Evolutionary conservation across 2,113 vertebrate species (phyloP).

Genomic region (Telmatochromis sp.): DNA sequence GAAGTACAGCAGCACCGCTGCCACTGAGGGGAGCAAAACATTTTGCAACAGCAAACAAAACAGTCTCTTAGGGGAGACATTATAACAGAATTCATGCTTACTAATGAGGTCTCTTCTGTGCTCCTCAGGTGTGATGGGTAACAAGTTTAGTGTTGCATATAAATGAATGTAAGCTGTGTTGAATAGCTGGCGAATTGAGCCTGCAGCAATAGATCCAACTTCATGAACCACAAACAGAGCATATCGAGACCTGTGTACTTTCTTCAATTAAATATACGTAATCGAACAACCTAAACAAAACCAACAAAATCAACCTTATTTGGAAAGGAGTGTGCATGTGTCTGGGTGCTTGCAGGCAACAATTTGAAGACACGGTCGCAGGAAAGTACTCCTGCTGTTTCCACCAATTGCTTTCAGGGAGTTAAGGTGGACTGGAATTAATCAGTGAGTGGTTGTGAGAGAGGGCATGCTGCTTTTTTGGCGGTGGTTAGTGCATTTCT

Average conservation of each 20-base stretch:
- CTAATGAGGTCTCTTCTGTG: slow-evolving; percentile 28
- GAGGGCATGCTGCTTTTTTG: neutral
- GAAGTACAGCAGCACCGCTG: slow-evolving; percentile 79
- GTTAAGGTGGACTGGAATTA: neutral
- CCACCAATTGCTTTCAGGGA: neutral
- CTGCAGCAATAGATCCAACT: neutral
- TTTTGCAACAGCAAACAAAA: slow-evolving; percentile 31
- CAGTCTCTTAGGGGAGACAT: slow-evolving; percentile 19
- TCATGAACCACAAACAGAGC: neutral
- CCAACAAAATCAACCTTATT: neutral
- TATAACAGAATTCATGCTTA: slow-evolving; percentile 22
- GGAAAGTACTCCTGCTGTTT: neutral
- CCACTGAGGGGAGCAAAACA: slow-evolving; percentile 69
- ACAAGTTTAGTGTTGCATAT: neutral
- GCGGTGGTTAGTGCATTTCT: neutral
- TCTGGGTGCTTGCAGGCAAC: neutral
- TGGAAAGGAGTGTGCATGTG: neutral
- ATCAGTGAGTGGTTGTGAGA: neutral
- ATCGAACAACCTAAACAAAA: neutral
- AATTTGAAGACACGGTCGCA: neutral
- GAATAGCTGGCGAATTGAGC: neutral
- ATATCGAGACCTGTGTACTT: neutral
- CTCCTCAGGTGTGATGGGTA: neutral
- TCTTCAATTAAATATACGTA: neutral
- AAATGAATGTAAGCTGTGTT: neutral